phyloP scores from a whole-genome alignment of 2,888 invertebrate genomes.

The Leucoptera coffeella region DNA sequence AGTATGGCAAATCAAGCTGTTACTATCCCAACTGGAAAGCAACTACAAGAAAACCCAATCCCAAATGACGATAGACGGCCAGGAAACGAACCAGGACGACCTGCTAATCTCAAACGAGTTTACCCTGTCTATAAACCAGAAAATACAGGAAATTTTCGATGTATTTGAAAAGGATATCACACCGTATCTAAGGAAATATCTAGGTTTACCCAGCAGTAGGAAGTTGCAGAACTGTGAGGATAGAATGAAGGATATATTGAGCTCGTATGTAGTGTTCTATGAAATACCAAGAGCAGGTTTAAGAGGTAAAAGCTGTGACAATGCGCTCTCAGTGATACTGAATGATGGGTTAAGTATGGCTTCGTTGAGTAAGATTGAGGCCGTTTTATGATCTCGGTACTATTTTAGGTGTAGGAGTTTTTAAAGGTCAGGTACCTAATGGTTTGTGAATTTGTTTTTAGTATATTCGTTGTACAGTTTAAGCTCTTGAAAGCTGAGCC shows the following conservation, averaged over 20 bases:
- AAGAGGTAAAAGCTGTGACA: conserved; percentile 13
- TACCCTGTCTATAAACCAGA: conserved; percentile 56
- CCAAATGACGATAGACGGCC: conserved; percentile 26
- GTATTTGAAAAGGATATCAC: conserved; percentile 43
- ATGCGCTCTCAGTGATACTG: conserved; percentile 16
- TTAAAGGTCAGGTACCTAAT: too few species aligned
- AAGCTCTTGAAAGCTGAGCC: too few species aligned
- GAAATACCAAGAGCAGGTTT: conserved; percentile 44
- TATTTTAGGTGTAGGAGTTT: too few species aligned
- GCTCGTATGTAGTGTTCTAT: conserved; percentile 51
- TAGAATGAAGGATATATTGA: conserved; percentile 29
- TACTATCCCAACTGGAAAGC: conserved; percentile 50
- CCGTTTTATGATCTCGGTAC: too few species aligned
- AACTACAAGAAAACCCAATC: conserved; percentile 14
- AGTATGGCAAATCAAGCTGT: conserved; percentile 72
- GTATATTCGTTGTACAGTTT: too few species aligned
- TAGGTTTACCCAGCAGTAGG: conserved; percentile 30
- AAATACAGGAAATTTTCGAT: conserved; percentile 45
- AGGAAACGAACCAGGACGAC: conserved; percentile 16
- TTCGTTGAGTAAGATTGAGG: conserved; percentile 14
- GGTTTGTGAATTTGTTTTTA: too few species aligned
- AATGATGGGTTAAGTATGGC: conserved; percentile 13
- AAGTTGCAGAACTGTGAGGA: conserved; percentile 18
- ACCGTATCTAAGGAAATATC: conserved; percentile 38
- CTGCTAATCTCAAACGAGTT: conserved; percentile 56